Evolutionary conservation across 2,888 invertebrate genomes (phyloP).

Genomic region (Galerucella calmariensis): DNA sequence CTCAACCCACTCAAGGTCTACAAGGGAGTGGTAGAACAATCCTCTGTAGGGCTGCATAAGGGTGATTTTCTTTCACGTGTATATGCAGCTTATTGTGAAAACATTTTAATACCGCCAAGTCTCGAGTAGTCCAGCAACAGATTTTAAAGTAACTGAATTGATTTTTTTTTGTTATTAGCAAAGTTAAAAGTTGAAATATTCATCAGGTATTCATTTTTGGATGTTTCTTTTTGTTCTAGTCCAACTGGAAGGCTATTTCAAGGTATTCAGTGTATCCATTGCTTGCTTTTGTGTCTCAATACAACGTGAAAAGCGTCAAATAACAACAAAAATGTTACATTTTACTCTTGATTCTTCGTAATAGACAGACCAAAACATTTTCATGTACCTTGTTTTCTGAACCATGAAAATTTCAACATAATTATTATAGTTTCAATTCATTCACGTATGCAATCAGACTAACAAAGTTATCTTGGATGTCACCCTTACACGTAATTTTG

Average conservation of each 20-base stretch:
- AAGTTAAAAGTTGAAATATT: too few relatives aligned
- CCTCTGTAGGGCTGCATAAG: slow-evolving; percentile 45
- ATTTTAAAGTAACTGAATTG: slow-evolving; percentile 25
- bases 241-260: too few relatives aligned
- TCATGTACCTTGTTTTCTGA: background rate
- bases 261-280: too few relatives aligned
- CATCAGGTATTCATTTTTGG: too few relatives aligned
- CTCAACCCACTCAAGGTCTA: slow-evolving; percentile 56
- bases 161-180: slow-evolving; percentile 11
- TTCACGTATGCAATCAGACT: background rate
- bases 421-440: slow-evolving; percentile 1
- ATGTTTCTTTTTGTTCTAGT: too few relatives aligned
- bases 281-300: too few relatives aligned
- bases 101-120: slow-evolving; percentile 51
- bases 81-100: slow-evolving; percentile 42
- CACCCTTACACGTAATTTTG: slow-evolving; percentile 4
- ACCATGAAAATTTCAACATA: background rate
- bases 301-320: background rate
- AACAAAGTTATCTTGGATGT: background rate
- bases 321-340: background rate
- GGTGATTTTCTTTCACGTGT: slow-evolving; percentile 43
- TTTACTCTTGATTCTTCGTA: background rate
- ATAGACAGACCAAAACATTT: background rate
- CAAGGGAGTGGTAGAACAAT: slow-evolving; percentile 41
- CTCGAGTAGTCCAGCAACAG: slow-evolving; percentile 32